Base-by-base conservation (phyloP, 2,888 invertebrate genomes). In the Drosophila planitibia region DNA sequence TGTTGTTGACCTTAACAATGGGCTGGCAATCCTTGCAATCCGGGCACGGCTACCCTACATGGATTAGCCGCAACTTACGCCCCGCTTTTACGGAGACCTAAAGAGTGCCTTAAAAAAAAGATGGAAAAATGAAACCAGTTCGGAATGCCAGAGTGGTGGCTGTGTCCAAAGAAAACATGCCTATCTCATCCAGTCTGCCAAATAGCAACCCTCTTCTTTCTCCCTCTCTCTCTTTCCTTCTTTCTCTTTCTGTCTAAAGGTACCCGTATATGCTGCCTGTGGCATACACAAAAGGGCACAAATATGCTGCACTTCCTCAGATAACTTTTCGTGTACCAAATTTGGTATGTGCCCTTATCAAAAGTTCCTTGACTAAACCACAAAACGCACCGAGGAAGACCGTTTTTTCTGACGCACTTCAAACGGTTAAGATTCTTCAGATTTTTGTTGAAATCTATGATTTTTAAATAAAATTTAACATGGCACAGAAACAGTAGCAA, bases 1-100 rank as follows among this genome's bases (percentile, higher is more conserved):
- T 65, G 66, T 69, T 83, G 83, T 70, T 81, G 84, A 83, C 84
- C 82, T 81, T 78, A 82, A 82, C 82, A 82, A 82, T 76, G 74
- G 84, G 37, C 53, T 59, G 41, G 81, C 28, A 57, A 57, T 39
- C 39, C 57, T 39, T 25, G 59, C 67, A 79, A 63, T 51, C 60
- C 55, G 68, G 73, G 54, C 70, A 74, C 25, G 30, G 59, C 16
- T n/a, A 14, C 49, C 41, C 63, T 62, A 73, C 75, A 74, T 66
- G 82, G 82, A 83, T 83, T 82, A 83, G 74, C 79, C 63, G 61
- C 60, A 75, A 75, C 81, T 78, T 83, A 83, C 83, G 74, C 64
- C 57, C 55, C 65, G 54, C 53, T 69, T 67, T 74, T 54, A 53
- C 51, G 55, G 9, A 82, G 64, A 51, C 52, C 41, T 12, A 58